Evolutionary conservation across 2,113 vertebrate species (phyloP), one percentile per base, ranked within the genome.

Genomic region (Piliocolobus tephrosceles): DNA sequence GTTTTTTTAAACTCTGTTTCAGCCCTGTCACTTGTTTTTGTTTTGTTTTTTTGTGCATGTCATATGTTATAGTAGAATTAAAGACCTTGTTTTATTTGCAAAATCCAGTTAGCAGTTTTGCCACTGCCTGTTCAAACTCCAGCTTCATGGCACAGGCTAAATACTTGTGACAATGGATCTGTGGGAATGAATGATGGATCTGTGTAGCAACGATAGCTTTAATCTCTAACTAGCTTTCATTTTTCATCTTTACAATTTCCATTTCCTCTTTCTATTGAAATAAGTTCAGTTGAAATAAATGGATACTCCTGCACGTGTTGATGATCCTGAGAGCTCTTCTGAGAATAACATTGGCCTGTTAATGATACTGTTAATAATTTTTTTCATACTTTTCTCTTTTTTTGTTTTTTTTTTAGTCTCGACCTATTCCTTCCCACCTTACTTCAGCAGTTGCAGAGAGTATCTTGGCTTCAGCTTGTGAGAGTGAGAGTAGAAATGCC

Each of bases 381-480:
- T 88, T 61, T 95, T 95, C 57, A 90, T 97, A 88, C 92, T 94
- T 94, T 98, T 99, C 66, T 98, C 97, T 98, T 92, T 95, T 98
- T 84, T 95, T 97, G 98, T 97, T 98, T 78, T 96, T 84, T 95
- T 97, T 98, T 97, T 98, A 99, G 99, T 99, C 99, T 98, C 99
- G 99, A 98, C 99, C 99, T 98, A 99, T 99, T 97, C 99, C 99
- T 98, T 99, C 99, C 98, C 99, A 99, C 98, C 99, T 99, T 98
- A 99, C 99, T 98, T 99, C 99, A 98, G 99, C 99, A 98, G 99
- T 99, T 98, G 99, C 99, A 97, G 99, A 99, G 98, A 99, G 99
- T 98, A 99, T 99, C 98, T 98, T 99, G 99, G 99, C 99, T 96
- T 99, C 99, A 61, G 99, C 99, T 97, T 99, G 99, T 98, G 99